Evolutionary conservation across 2,797 vertebrate species (phyloP).

Genomic region (Megalops cyprinoides): DNA sequence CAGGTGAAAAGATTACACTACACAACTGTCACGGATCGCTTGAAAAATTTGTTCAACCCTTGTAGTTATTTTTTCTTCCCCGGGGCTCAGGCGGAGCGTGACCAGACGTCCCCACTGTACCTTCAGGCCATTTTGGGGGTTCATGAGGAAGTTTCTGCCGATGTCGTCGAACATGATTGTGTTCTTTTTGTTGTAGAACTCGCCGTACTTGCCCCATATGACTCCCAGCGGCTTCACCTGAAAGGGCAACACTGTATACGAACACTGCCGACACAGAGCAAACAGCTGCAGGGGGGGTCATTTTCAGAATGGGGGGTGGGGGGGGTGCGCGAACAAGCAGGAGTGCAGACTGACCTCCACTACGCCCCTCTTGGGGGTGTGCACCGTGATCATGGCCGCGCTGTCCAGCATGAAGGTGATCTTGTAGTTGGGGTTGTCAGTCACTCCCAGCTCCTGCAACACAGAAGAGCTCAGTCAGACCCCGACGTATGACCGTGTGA

Average conservation of each 20-base stretch:
- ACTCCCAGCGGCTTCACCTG: conserved; percentile 98
- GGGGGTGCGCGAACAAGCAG: background rate
- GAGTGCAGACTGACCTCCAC: conserved; percentile 83
- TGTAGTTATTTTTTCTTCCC: no score
- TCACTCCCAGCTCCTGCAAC: conserved; percentile 91
- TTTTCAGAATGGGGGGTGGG: background rate
- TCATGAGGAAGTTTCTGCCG: conserved; percentile 98
- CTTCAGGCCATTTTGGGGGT: conserved; percentile 98
- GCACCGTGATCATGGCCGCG: conserved; percentile 98
- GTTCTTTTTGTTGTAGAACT: conserved; percentile 95
- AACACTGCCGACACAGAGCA: background rate
- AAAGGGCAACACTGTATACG: conserved; percentile 25
- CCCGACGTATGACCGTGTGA: no score
- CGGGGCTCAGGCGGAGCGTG: no score
- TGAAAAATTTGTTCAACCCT: no score
- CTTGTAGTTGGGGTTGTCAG: conserved; percentile 96
- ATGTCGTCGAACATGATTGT: conserved; percentile 99
- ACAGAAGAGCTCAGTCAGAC: background rate
- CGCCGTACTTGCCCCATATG: conserved; percentile 96
- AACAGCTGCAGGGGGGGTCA: background rate
- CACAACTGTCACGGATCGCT: no score
- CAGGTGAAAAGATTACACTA: no score
- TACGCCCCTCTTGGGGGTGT: conserved; percentile 93
- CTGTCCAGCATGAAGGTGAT: conserved; percentile 99
- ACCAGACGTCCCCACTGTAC: conserved; percentile 58